Evolutionary conservation across 1,140 invertebrate genomes (phyloP).

Genomic region (Zaprionus nigranus): DNA sequence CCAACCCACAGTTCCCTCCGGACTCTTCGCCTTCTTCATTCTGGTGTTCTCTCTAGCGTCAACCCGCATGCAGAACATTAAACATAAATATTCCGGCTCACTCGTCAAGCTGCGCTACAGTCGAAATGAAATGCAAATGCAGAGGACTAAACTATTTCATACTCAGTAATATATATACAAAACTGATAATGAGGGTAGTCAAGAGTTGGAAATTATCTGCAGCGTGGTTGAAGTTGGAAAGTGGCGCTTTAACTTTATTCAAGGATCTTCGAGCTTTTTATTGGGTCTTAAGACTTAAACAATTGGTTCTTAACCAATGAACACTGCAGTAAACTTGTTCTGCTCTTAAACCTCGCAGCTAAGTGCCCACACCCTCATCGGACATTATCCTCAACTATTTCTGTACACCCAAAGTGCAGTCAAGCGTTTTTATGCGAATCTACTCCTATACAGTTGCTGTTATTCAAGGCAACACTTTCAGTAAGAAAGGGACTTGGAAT

Average conservation of each 20-base stretch:
- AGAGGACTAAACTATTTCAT: constrained; percentile 4
- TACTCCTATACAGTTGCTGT: constrained; percentile 37
- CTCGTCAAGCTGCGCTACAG: constrained; percentile 26
- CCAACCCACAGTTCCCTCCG: constrained; percentile 46
- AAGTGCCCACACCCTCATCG: not conserved
- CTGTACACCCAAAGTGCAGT: not conserved
- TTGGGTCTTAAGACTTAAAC: no score
- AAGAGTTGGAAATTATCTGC: not conserved
- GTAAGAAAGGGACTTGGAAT: no score
- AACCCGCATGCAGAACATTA: constrained; percentile 22
- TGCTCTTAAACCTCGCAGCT: no score
- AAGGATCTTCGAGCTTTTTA: not conserved
- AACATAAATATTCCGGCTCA: constrained; percentile 42
- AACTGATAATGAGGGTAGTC: not conserved
- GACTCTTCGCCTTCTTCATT: not conserved
- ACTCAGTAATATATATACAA: not conserved
- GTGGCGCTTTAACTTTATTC: not conserved
- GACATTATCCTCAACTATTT: not conserved
- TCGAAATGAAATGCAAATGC: not conserved
- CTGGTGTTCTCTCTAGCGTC: not conserved
- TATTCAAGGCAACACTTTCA: constrained; percentile 63
- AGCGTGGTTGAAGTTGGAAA: no score
- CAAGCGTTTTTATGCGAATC: not conserved
- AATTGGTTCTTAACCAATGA: no score
- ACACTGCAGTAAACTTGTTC: no score